Evolutionary conservation across 2,113 vertebrate species (phyloP), one percentile per base, ranked within the genome.

Genomic region (Lycocorax pyrrhopterus): DNA sequence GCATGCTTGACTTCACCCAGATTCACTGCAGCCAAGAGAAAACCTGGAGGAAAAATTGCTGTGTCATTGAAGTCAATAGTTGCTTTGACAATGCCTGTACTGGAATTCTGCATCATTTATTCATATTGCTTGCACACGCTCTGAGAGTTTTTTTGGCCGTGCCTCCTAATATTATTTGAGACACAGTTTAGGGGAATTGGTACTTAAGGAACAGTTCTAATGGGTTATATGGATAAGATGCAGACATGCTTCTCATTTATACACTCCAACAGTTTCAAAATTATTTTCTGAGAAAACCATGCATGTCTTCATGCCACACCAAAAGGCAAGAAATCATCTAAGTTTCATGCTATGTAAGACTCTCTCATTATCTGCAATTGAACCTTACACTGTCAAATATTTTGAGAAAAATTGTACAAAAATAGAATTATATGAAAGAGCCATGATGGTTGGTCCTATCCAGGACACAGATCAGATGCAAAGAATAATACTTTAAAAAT

Each of bases 161-260:
- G 12, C 1, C 5, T 59, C 3, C 11, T 75, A 32, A 22, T 15
- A 37, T 7, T 41, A 12, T 71, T 77, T 39, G 25, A 79, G 56
- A 51, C 3, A 25, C 1, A 44, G 6, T 58, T 84, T 69, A 30
- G 17, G 5, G 7, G 25, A 73, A 73, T 19, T 58, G 89, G 63
- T 66, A 58, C 9, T 37, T 60, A 37, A 9, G 12, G 12, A 20
- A 59, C 0, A 16, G 21, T 67, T 93, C 20, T 43, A 29, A 39
- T 49, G 25, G 11, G 4, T 73, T 33, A 10, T 62, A 19, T 16
- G 18, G 13, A 3, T 49, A 29, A 58, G 20, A 43, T 4, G 23
- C 4, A 44, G 29, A 41, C 1, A 7, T 3, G 1, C 5, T 75
- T 51, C 27, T 17, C 1, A 1, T 29, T 83, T 73, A 8, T n/a